Evolutionary conservation across 2,113 vertebrate species (phyloP).

Genomic region (Istiophorus platypterus): DNA sequence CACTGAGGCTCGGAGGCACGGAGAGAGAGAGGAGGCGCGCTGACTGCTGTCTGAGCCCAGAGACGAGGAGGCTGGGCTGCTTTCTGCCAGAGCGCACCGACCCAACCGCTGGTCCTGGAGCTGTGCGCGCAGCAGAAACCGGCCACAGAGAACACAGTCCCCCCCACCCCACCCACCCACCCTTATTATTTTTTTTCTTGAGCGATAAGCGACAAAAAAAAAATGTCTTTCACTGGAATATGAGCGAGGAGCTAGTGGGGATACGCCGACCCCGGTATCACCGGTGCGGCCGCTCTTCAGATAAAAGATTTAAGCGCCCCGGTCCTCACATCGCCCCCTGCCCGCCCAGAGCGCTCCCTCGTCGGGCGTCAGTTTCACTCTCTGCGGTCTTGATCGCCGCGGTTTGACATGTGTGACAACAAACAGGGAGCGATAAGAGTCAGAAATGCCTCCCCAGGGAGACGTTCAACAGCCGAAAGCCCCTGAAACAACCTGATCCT

Average conservation of each 20-base stretch:
- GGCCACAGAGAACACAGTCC: slow-evolving; percentile 24
- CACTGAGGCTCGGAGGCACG: slow-evolving; percentile 35
- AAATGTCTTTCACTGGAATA: slow-evolving; percentile 28
- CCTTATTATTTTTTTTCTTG: slow-evolving; percentile 20
- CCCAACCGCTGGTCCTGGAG: slow-evolving; percentile 58
- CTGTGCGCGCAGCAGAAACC: slow-evolving; percentile 63
- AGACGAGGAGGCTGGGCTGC: slow-evolving; percentile 50
- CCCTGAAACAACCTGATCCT: slow-evolving; percentile 15
- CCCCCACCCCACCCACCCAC: too few relatives aligned
- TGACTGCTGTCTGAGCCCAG: slow-evolving; percentile 42
- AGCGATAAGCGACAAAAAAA: slow-evolving; percentile 28
- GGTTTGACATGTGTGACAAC: slow-evolving; percentile 56
- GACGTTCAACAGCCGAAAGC: slow-evolving; percentile 12
- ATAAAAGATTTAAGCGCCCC: slow-evolving; percentile 65
- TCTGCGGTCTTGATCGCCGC: slow-evolving; percentile 45
- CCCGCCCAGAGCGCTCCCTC: slow-evolving; percentile 46
- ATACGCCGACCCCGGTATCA: slow-evolving; percentile 41
- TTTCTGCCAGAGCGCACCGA: slow-evolving; percentile 66
- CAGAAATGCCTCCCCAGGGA: slow-evolving; percentile 21
- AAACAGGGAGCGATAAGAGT: slow-evolving; percentile 64
- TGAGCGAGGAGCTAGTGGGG: slow-evolving; percentile 19
- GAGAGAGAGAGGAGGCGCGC: slow-evolving; percentile 36
- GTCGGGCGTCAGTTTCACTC: slow-evolving; percentile 58
- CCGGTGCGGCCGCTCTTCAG: slow-evolving; percentile 47
- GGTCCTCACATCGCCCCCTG: slow-evolving; percentile 43